Evolutionary conservation across 2,113 vertebrate genomes (phyloP), one percentile per base, ranked within the genome.

Genomic region (Pelecanus crispus): DNA sequence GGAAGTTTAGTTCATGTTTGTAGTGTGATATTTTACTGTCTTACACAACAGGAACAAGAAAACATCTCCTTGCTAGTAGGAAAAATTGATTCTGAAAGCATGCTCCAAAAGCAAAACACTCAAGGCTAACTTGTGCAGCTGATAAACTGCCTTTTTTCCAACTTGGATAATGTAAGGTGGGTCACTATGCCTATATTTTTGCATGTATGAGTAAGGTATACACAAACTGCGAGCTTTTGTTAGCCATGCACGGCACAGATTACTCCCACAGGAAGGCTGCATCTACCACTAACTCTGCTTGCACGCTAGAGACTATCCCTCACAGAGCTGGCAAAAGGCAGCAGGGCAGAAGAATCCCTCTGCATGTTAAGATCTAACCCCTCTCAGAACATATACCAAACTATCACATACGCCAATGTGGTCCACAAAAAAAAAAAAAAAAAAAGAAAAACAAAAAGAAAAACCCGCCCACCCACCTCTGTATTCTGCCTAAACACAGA

Each of bases 361-460:
- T 21, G 24, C 7, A 31, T 40, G 17, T 25, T 38, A n/a, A 56
- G 8, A 62, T 42, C 50, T 45, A 45, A 29, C 7, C 18, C 26
- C 49, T 34, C n/a, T 50, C 31, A 25, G 40, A 50, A 52, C 2
- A 2, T 16, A 34, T 4, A 38, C 9, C 32, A n/a, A 85, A 38
- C 6, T 8, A n/a, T 17, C 29, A 18, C 22, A 53, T 3, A 79
- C 7, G 5, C 24, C 63, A 49, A 0, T 0, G 6, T 12, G 6
- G 29, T 31, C 56, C 81, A 52, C 47, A 44, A 73, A 78, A 72
- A 26, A 44, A 12, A 44, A 44, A 44, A 44, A 44, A 44, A 44
- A 44, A 44, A 44, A 44, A 10, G 13, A 44, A 44, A 44, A 44
- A 44, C 42, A 44, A 44, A 73, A 78, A 12, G 11, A 72, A 26